Conservation (phyloP, 2,888 invertebrate genomes). For the Pseudoips prasinana region DNA sequence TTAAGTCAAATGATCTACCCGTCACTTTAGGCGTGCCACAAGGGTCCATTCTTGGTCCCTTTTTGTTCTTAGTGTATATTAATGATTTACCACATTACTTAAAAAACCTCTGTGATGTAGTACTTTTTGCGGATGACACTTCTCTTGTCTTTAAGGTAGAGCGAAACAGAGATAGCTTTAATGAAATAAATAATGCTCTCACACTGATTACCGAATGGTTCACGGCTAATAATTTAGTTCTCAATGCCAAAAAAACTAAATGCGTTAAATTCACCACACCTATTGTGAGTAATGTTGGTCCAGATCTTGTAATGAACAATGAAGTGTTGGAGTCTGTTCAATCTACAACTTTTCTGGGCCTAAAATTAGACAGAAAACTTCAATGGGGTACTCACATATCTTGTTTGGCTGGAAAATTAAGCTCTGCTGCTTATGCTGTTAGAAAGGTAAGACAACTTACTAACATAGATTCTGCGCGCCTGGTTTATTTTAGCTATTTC, state of each 20-base stretch:
- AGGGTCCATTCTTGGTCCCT: conserved; percentile 1
- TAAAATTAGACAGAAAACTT: conserved; percentile 9
- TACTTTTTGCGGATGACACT: conserved; percentile 10
- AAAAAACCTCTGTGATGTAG: background rate
- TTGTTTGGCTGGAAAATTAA: conserved; percentile 7
- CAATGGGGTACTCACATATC: conserved; percentile 12
- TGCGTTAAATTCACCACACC: conserved; percentile 11
- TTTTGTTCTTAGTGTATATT: conserved; percentile 5
- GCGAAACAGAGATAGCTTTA: background rate
- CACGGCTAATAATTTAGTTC: conserved; percentile 8
- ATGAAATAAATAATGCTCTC: background rate
- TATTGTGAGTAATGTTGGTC: conserved; percentile 5
- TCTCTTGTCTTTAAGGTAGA: conserved; percentile 7
- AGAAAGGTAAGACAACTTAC: conserved; percentile 1
- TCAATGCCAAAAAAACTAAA: conserved; percentile 16
- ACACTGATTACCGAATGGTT: background rate
- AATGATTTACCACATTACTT: conserved; percentile 6
- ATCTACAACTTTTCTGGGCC: background rate
- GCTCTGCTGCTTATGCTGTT: conserved; percentile 15
- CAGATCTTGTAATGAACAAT: conserved; percentile 1
- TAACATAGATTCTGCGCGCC: background rate
- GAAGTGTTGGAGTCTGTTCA: conserved; percentile 1
- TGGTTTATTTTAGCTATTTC: conserved; percentile 10
- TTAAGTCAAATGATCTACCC: too few relatives aligned
- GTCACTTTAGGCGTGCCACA: too few relatives aligned